Percentiles rank a stretch among this genome's conserved stretches.
phyloP scores from a whole-genome alignment of 2,888 invertebrate genomes.

The Acanthosepion lycidas region DNA sequence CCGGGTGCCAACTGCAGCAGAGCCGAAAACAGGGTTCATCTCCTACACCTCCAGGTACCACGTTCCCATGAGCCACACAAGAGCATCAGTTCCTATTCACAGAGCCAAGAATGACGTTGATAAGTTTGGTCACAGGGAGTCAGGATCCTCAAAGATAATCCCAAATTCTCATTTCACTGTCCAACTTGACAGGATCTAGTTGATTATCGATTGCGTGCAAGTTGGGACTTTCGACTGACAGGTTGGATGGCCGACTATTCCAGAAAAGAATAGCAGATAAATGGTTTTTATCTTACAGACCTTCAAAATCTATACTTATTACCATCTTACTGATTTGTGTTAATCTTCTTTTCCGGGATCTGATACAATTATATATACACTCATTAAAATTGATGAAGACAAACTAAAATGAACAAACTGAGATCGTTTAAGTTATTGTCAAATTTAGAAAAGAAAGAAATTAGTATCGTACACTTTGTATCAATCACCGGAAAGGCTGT shows the following conservation, averaged over 20 bases:
- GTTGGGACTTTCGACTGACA: neutral
- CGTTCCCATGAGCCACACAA: neutral
- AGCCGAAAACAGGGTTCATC: neutral
- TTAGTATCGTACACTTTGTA: too few relatives aligned
- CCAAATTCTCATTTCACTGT: neutral
- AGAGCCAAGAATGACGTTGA: neutral
- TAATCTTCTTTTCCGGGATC: too few relatives aligned
- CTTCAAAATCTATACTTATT: too few relatives aligned
- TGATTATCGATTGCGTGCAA: neutral
- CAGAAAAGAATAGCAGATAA: too few relatives aligned
- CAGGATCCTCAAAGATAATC: neutral
- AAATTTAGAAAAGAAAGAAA: too few relatives aligned
- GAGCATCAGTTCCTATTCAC: neutral
- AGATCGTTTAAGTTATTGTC: too few relatives aligned
- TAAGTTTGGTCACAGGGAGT: neutral
- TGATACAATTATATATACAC: too few relatives aligned
- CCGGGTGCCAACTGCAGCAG: neutral
- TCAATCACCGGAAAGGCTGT: too few relatives aligned
- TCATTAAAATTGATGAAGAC: too few relatives aligned
- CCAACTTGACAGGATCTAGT: neutral
- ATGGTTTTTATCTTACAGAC: too few relatives aligned
- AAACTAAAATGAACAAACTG: too few relatives aligned
- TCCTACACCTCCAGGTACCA: neutral
- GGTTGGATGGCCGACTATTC: neutral
- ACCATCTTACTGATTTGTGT: too few relatives aligned